These are phyloP conservation scores for Anoplius nigerrimus DNA, from an alignment of 2,888 invertebrate genomes.

Conservation along the genomic window DNA sequence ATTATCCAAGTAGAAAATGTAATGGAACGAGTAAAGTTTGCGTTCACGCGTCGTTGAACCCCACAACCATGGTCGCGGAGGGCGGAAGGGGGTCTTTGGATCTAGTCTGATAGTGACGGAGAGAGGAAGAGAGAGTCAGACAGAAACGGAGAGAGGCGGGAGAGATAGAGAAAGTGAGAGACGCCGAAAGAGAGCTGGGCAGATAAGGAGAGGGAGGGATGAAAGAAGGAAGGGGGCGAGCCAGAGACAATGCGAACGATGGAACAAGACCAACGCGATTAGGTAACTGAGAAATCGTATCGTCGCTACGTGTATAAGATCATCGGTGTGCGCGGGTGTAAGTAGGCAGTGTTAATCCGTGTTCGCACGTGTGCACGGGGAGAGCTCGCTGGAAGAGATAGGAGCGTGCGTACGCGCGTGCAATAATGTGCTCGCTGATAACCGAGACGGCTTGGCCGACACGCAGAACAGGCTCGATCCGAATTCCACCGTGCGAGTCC, in stretches of 20 bases:
- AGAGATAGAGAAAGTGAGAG: slow-evolving; percentile 30
- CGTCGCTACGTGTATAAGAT: slow-evolving; percentile 24
- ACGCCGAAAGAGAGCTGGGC: slow-evolving; percentile 12
- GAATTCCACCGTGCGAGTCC: slow-evolving; percentile 45
- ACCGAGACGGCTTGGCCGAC: slow-evolving; percentile 19
- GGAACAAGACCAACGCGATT: slow-evolving; percentile 60
- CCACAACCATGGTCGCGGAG: slow-evolving; percentile 11
- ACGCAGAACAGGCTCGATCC: slow-evolving; percentile 32
- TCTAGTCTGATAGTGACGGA: slow-evolving; percentile 29
- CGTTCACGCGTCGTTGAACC: slow-evolving; percentile 64
- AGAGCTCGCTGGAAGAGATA: slow-evolving; percentile 23
- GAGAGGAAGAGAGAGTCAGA: slow-evolving; percentile 14
- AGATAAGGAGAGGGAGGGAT: slow-evolving; percentile 13
- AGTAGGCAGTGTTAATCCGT: slow-evolving; percentile 3
- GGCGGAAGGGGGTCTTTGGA: too few relatives aligned
- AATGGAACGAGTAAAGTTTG: slow-evolving; percentile 59
- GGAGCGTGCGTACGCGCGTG: slow-evolving; percentile 6
- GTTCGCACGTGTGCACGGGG: slow-evolving; percentile 27
- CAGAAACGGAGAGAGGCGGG: slow-evolving; percentile 21
- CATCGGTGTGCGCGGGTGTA: slow-evolving; percentile 34
- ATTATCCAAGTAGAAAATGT: slow-evolving; percentile 55
- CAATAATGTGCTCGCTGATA: slow-evolving; percentile 27
- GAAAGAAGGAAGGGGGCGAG: slow-evolving; percentile 27
- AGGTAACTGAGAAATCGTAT: slow-evolving; percentile 61
- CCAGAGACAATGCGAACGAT: slow-evolving; percentile 53